Evolutionary conservation across 2,888 invertebrate species (phyloP), one percentile per base, ranked within the genome.

Genomic region (Drosophila percnosoma): DNA sequence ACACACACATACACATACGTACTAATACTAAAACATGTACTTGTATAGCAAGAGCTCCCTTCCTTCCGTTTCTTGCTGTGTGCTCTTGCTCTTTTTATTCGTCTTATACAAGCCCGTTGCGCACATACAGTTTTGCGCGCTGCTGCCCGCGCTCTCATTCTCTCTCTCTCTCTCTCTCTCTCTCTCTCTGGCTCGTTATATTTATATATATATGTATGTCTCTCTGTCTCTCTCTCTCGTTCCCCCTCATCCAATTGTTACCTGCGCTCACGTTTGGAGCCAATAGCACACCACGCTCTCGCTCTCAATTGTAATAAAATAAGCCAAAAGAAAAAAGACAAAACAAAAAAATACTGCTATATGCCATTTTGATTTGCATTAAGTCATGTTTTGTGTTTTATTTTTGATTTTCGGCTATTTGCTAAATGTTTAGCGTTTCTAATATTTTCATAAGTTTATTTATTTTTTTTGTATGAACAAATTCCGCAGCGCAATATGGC

Each of bases 51-150:
- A 80, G 24, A 45, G 85, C 80, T 87, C 85, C 83, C 84, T 84
- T 87, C 84, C 84, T 84, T 84, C 84, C 84, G 84, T 81, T 81
- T 81, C 77, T 80, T 75, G 64, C 70, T 68, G 51, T 57, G 45
- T 45, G 40, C 67, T 76, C 66, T 73, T 71, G 73, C 68, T 72
- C 68, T 74, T 74, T 73, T 70, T 69, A 73, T 82, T 69, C 59
- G 80, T 82, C 83, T 83, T 85, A 81, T 85, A 81, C 86, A 87
- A 85, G 86, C 80, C 83, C 86, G 82, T 85, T 85, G 85, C 85
- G 85, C 85, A 85, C 78, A 84, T 78, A 84, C 85, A 80, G 71
- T 82, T 87, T 86, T 73, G 82, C 74, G 82, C 68, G 75, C 72
- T 73, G 71, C 71, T 71, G 57, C 57, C 31, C 53, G 31, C 49